These are phyloP conservation scores for Diglossa cyanea DNA, from an alignment of 2,797 vertebrate genomes.

Conservation along the genomic window DNA sequence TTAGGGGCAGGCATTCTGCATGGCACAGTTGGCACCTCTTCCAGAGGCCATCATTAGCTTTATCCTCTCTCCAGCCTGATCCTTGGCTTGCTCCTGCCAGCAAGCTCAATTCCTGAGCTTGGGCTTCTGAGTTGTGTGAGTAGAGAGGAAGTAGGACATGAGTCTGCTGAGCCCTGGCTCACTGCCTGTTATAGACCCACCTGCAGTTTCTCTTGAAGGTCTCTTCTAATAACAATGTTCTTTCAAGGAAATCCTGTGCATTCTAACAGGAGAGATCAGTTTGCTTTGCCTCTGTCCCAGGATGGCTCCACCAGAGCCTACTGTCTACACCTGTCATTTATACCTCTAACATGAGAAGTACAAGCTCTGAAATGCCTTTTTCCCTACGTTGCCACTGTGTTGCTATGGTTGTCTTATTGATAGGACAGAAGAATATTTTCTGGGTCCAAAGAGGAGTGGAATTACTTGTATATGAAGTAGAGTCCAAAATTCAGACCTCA, in stretches of 20 bases:
- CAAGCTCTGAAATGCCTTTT: neutral
- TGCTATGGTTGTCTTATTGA: neutral
- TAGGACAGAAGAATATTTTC: neutral
- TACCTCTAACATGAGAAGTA: neutral
- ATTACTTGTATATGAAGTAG: neutral
- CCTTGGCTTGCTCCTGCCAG: neutral
- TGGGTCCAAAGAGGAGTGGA: neutral
- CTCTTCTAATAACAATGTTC: neutral
- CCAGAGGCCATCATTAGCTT: neutral
- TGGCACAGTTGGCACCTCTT: neutral
- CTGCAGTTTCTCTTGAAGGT: neutral
- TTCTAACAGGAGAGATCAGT: neutral
- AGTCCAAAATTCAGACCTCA: neutral
- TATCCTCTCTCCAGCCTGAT: neutral
- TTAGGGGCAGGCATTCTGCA: neutral
- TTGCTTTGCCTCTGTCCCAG: neutral
- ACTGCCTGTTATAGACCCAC: fast-evolving
- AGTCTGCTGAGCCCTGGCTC: neutral
- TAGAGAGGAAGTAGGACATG: neutral
- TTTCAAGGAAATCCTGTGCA: neutral
- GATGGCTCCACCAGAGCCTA: neutral
- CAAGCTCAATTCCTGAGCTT: neutral
- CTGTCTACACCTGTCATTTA: neutral
- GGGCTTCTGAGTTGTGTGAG: neutral
- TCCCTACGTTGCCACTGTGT: fast-evolving